Evolutionary conservation across 2,888 invertebrate genomes (phyloP).

Genomic region (Pycnomerus fuliginosus): DNA sequence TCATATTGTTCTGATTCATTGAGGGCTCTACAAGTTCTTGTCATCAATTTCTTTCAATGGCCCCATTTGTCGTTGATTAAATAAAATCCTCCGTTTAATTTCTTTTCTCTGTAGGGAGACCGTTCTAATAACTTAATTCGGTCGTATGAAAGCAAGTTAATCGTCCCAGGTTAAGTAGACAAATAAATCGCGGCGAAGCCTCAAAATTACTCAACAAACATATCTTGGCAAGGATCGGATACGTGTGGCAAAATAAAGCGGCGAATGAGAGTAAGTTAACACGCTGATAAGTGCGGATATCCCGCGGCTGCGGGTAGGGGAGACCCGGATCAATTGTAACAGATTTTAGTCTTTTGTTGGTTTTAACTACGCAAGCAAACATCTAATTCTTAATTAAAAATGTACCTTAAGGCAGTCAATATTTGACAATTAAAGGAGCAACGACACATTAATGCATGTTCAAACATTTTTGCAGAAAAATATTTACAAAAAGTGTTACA

Average conservation of each 20-base stretch:
- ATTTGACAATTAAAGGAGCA: no score
- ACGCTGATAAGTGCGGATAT: constrained; percentile 33
- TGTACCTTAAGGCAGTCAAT: no score
- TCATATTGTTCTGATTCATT: no score
- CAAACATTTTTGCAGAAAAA: no score
- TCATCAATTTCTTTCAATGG: not conserved
- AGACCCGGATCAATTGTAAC: no score
- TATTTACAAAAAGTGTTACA: no score
- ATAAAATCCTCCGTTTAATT: not conserved
- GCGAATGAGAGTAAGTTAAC: constrained; percentile 26
- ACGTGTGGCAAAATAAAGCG: constrained; percentile 29
- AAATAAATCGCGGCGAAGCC: constrained; percentile 19
- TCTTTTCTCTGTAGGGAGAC: not conserved
- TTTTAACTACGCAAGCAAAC: no score
- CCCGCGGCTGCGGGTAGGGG: constrained; percentile 23
- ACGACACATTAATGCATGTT: no score
- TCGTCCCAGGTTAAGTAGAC: constrained; percentile 20
- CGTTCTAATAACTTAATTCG: not conserved
- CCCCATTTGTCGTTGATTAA: no score
- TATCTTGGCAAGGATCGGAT: constrained; percentile 2
- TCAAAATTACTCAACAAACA: constrained; percentile 18
- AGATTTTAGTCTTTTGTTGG: no score
- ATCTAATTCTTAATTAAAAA: no score
- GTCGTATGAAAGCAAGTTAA: constrained; percentile 14
- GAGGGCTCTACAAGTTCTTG: no score